phyloP scores from a whole-genome alignment of 2,797 vertebrate species.

The Yasuhikotakia modesta region DNA sequence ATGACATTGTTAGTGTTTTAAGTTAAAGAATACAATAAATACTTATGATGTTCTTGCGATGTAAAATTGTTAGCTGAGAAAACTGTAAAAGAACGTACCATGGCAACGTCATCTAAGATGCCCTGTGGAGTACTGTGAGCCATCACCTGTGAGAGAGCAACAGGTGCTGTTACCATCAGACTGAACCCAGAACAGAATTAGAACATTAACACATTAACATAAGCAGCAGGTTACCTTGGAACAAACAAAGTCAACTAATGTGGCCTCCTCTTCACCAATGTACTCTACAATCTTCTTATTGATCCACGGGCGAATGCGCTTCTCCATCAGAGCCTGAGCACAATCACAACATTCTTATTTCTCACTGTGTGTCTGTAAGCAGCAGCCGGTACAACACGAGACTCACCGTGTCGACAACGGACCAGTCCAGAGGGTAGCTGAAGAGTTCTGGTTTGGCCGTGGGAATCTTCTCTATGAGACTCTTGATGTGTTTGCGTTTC shows the following conservation, averaged over 20 bases:
- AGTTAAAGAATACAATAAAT: too few species aligned
- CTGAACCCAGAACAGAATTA: not conserved
- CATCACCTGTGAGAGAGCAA: constrained; percentile 86
- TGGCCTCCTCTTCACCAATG: constrained; percentile 97
- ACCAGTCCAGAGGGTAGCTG: constrained; percentile 94
- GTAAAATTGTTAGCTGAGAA: too few species aligned
- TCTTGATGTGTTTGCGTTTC: constrained; percentile 98
- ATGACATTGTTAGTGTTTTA: too few species aligned
- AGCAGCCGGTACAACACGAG: not conserved
- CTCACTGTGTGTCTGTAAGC: too few species aligned
- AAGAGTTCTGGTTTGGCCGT: constrained; percentile 97
- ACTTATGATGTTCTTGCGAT: too few species aligned
- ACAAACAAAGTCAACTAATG: constrained; percentile 97
- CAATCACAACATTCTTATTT: not conserved
- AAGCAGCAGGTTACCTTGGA: constrained; percentile 82
- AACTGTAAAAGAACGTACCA: constrained; percentile 81
- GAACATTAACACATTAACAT: not conserved
- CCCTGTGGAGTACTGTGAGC: constrained; percentile 95
- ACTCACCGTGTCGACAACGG: constrained; percentile 80
- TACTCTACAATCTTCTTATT: constrained; percentile 99
- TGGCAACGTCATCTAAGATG: constrained; percentile 97
- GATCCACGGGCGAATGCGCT: constrained; percentile 96
- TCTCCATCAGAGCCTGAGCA: constrained; percentile 91
- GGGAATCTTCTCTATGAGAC: constrained; percentile 97
- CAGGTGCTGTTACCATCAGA: not conserved